phyloP scores from a whole-genome alignment of 2,113 vertebrate genomes.

The Daboia siamensis region DNA sequence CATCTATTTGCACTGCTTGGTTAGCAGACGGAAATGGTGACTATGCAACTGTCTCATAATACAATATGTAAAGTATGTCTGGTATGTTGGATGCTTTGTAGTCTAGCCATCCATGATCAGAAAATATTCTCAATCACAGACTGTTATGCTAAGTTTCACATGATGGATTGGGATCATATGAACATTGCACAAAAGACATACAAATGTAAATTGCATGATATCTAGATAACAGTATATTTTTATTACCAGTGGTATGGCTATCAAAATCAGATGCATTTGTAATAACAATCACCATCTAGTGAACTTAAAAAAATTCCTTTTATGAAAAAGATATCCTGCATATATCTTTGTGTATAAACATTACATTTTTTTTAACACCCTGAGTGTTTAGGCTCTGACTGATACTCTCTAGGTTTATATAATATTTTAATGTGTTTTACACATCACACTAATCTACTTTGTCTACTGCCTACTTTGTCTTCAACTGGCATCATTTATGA shows the following conservation, averaged over 20 bases:
- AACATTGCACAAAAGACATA: neutral
- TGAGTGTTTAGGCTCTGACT: neutral
- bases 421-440: neutral
- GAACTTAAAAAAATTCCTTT: neutral
- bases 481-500: neutral
- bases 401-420: neutral
- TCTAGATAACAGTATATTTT: neutral
- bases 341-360: neutral
- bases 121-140: conserved; percentile 59
- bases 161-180: neutral
- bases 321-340: neutral
- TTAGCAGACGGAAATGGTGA: conserved; percentile 55
- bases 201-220: neutral
- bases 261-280: neutral
- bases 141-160: neutral
- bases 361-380: neutral
- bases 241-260: neutral
- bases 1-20: conserved; percentile 61
- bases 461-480: neutral
- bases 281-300: neutral
- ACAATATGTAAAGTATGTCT: conserved; percentile 58
- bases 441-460: neutral
- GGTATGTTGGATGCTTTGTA: conserved; percentile 52
- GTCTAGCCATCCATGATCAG: conserved; percentile 43
- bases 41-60: conserved; percentile 56